Percentiles rank a stretch among this genome's conserved stretches.
Evolutionary conservation across 2,888 invertebrate species (phyloP).

Genomic region (Ormia ochracea): DNA sequence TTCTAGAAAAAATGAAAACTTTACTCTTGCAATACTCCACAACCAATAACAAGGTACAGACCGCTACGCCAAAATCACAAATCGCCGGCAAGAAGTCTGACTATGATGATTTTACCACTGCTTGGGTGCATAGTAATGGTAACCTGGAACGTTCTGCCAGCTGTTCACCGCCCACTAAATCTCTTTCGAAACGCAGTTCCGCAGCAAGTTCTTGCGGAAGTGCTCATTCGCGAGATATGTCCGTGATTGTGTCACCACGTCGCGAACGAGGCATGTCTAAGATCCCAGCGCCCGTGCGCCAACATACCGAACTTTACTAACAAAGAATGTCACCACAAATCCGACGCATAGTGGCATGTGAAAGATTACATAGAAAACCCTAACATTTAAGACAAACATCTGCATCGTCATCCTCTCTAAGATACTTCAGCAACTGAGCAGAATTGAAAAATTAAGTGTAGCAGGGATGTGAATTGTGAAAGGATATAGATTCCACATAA

Average conservation of each 20-base stretch:
- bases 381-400: slow-evolving; percentile 51
- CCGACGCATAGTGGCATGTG: slow-evolving; percentile 63
- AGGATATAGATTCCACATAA: too few relatives aligned
- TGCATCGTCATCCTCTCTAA: slow-evolving; percentile 20
- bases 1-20: slow-evolving; percentile 86
- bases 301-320: slow-evolving; percentile 76
- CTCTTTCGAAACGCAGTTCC: slow-evolving; percentile 74
- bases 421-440: neutral
- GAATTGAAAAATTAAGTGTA: neutral
- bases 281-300: slow-evolving; percentile 76
- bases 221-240: slow-evolving; percentile 70
- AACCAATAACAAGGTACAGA: slow-evolving; percentile 65
- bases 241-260: slow-evolving; percentile 71
- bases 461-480: too few relatives aligned
- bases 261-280: slow-evolving; percentile 75
- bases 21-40: slow-evolving; percentile 80
- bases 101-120: slow-evolving; percentile 83
- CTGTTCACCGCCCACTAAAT: slow-evolving; percentile 76
- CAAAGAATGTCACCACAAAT: slow-evolving; percentile 67
- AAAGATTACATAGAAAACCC: slow-evolving; percentile 50
- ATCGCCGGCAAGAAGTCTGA: slow-evolving; percentile 73
- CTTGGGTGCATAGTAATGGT: slow-evolving; percentile 85
- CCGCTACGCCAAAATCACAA: slow-evolving; percentile 50
- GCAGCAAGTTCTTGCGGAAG: slow-evolving; percentile 76
- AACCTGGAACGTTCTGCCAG: slow-evolving; percentile 81